Evolutionary conservation across 2,888 invertebrate genomes (phyloP).

Genomic region (Teleogryllus oceanicus): DNA sequence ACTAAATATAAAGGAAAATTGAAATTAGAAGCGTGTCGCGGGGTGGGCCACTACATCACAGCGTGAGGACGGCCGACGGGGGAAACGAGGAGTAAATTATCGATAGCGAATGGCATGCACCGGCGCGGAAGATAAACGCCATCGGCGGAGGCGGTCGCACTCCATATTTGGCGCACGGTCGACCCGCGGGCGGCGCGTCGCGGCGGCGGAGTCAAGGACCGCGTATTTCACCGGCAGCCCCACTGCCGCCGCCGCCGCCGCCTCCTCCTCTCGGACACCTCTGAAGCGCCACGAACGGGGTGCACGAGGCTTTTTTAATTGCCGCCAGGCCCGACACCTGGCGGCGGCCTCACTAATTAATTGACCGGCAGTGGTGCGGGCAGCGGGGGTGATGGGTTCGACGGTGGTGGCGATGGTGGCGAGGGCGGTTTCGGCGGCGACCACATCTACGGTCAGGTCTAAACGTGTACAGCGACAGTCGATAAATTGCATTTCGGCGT

Average conservation of each 20-base stretch:
- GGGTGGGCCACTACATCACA: background rate
- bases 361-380: background rate
- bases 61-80: background rate
- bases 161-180: background rate
- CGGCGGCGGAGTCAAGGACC: background rate
- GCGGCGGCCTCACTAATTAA: background rate
- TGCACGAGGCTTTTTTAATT: background rate
- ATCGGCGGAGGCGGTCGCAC: background rate
- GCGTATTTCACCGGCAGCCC: background rate
- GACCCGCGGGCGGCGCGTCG: background rate
- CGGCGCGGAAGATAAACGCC: background rate
- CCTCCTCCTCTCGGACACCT: background rate
- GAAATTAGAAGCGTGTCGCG: background rate
- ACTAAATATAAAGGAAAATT: background rate
- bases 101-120: constrained; percentile 6
- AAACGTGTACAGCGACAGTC: background rate
- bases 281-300: background rate
- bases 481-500: background rate
- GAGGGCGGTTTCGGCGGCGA: background rate
- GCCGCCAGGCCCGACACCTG: background rate
- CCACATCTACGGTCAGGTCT: background rate
- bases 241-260: background rate
- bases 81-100: constrained; percentile 8
- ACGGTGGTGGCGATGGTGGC: background rate
- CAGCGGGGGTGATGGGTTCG: background rate